Evolutionary conservation across 2,113 vertebrate genomes (phyloP), one percentile per base, ranked within the genome.

Genomic region (Alexandromys fortis): DNA sequence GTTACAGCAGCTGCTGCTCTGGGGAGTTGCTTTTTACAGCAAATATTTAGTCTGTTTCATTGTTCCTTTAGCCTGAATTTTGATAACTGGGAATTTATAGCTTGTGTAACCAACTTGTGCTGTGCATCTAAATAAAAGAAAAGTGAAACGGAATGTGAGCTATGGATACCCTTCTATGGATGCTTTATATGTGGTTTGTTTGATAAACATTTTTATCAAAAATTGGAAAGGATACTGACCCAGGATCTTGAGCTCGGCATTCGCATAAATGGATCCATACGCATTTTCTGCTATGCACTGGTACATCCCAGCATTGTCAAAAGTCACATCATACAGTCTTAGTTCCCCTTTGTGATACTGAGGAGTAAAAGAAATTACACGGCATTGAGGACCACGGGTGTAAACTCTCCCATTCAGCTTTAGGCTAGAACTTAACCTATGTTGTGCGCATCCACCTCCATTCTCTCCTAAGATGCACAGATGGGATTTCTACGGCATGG

Each of bases 241-340:
- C 52, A 99, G 98, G 95, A 99, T 99, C 93, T 99, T 99, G 97
- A 99, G 97, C 96, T 99, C 99, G 21, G 99, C 99, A 61, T 99
- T 99, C 96, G 99, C 99, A 78, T 99, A 99, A 97, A 99, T 99
- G 91, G 98, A 97, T 86, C 99, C 99, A 0, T 99, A 98, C 0
- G 21, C 95, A 94, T 99, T 99, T 98, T 99, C 99, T n/a, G 99
- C 99, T 65, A 99, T 98, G 97, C 99, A 99, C 92, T 99, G 99
- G 97, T 99, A 99, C 99, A 99, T 99, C 93, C 99, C 99, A 0
- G 99, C 99, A 94, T 99, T 99, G 0, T 99, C 98, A 88, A 99
- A 98, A 16, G 98, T 99, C 98, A 99, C 97, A 0, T 98, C 97
- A 78, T 98, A 98, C 33, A 99, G 99, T 89, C 97, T 98, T 94